Evolutionary conservation across 2,888 invertebrate species (phyloP).

Genomic region (Melangyna quadrimaculata): DNA sequence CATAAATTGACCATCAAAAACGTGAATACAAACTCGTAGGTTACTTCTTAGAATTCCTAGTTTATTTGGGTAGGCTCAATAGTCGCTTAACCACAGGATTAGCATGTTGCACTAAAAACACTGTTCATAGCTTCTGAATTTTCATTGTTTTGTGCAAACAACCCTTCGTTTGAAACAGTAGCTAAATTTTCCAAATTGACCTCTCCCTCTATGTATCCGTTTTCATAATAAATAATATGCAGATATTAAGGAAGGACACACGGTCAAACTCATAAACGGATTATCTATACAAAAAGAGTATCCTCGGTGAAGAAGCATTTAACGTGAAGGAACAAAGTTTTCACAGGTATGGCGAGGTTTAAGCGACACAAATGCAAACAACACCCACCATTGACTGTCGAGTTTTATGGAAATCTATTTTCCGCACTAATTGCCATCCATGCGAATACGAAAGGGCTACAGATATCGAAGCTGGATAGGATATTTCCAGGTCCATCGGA

Average conservation of each 20-base stretch:
- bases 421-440: slow-evolving; percentile 60
- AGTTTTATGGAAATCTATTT: slow-evolving; percentile 40
- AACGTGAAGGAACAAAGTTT: neutral
- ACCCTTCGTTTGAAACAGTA: slow-evolving; percentile 61
- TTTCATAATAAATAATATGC: neutral
- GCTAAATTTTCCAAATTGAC: slow-evolving; percentile 67
- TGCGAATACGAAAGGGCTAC: slow-evolving; percentile 3
- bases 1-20: neutral
- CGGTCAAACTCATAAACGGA: slow-evolving; percentile 61
- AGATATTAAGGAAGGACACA: slow-evolving; percentile 7
- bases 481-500: slow-evolving; percentile 32
- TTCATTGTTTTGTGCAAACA: slow-evolving; percentile 48
- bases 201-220: slow-evolving; percentile 45
- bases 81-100: slow-evolving; percentile 80
- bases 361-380: slow-evolving; percentile 37
- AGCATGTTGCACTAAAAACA: slow-evolving; percentile 76
- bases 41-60: slow-evolving; percentile 37
- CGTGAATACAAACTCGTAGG: too few species aligned
- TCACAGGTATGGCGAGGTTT: slow-evolving; percentile 40
- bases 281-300: slow-evolving; percentile 41
- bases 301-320: slow-evolving; percentile 44
- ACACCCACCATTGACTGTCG: slow-evolving; percentile 31
- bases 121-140: slow-evolving; percentile 47
- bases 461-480: neutral
- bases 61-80: slow-evolving; percentile 78